A percentile compares a stretch with the other conserved stretches of the same genome.
These are phyloP conservation scores for Pseudomyrmex concolor DNA, from an alignment of 1,140 invertebrate genomes.

Conservation along the genomic window DNA sequence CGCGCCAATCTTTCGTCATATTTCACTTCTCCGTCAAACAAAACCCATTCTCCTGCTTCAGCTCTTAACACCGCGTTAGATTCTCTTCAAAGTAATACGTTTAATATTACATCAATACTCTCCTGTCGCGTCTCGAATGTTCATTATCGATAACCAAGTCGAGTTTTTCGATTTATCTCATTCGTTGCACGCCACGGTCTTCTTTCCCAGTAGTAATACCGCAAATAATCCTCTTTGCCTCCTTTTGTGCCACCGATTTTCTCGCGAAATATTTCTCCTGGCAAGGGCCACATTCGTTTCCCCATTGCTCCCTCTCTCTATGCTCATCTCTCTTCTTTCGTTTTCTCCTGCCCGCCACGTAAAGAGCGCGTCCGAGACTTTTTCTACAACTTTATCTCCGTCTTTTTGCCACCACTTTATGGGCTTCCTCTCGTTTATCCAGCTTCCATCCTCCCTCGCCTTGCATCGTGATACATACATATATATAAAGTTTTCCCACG, in stretches of 20 bases:
- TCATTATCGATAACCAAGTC: conserved; percentile 27
- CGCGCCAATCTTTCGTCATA: conserved; percentile 13
- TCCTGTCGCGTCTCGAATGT: not conserved
- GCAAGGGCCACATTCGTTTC: conserved; percentile 9
- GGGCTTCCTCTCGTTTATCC: conserved; percentile 11
- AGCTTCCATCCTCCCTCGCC: not conserved
- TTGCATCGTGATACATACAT: conserved; percentile 6
- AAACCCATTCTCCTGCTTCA: not conserved
- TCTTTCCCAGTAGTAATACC: not conserved
- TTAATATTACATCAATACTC: conserved; percentile 5
- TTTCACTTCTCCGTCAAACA: not conserved
- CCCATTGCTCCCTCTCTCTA: not conserved
- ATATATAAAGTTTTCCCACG: conserved; percentile 34
- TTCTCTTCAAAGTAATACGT: not conserved
- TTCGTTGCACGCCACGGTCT: conserved; percentile 34
- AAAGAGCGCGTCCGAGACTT: conserved; percentile 16
- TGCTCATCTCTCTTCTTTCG: not conserved
- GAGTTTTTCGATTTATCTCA: conserved; percentile 6
- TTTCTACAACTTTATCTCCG: conserved; percentile 25
- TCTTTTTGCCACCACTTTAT: conserved; percentile 45
- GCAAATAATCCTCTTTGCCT: conserved; percentile 13
- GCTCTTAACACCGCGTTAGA: not conserved
- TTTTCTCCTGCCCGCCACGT: not conserved
- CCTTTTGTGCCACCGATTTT: conserved; percentile 14
- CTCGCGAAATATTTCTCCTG: conserved; percentile 29